Evolutionary conservation across 2,888 invertebrate genomes (phyloP).

Genomic region (Heliconius ethilla): DNA sequence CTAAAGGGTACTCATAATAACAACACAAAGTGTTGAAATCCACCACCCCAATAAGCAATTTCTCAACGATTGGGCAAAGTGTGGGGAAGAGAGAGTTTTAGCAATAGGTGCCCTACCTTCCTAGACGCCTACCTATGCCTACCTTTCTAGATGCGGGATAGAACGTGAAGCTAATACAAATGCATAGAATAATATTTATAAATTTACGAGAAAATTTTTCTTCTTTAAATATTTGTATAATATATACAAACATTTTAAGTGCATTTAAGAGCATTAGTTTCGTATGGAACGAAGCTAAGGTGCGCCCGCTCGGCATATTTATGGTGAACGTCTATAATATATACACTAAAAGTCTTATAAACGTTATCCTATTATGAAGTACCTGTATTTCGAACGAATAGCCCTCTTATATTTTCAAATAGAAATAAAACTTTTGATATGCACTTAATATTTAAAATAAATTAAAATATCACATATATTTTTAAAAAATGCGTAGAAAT

Average conservation of each 20-base stretch:
- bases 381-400: background rate
- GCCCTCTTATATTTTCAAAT: background rate
- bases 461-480: background rate
- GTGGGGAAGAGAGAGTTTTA: no score
- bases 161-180: background rate
- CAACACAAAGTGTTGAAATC: no score
- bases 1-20: no score
- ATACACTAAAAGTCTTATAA: constrained; percentile 9
- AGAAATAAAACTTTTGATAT: background rate
- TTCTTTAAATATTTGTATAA: constrained; percentile 13
- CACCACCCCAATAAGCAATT: no score
- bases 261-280: constrained; percentile 27
- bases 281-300: constrained; percentile 9
- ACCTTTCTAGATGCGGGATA: background rate
- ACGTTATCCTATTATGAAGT: constrained; percentile 4
- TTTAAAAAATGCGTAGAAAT: background rate
- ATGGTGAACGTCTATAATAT: constrained; percentile 4
- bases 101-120: background rate
- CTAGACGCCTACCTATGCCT: background rate
- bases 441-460: background rate
- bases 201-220: background rate
- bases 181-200: background rate
- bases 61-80: no score
- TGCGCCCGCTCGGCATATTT: constrained; percentile 7
- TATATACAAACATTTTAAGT: constrained; percentile 2